phyloP scores from a whole-genome alignment of 2,113 vertebrate species.

The Channa argus region DNA sequence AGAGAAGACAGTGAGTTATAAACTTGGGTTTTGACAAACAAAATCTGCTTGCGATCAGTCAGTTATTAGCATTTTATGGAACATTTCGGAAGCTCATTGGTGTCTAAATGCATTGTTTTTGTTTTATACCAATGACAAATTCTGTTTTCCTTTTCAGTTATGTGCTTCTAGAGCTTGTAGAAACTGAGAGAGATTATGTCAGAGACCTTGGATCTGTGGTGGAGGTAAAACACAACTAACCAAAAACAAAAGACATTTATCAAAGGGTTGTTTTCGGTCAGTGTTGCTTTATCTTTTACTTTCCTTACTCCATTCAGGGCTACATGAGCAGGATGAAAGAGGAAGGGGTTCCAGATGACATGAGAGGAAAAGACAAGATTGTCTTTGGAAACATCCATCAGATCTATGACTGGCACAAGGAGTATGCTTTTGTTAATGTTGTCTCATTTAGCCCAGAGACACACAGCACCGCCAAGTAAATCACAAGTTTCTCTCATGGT shows the following conservation, averaged over 20 bases:
- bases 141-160: constrained; percentile 85
- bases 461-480: not conserved
- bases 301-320: constrained; percentile 80
- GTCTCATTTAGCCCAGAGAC: not conserved
- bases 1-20: constrained; percentile 93
- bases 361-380: constrained; percentile 99
- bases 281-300: constrained; percentile 1
- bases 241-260: too few species aligned
- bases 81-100: constrained; percentile 31
- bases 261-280: not conserved
- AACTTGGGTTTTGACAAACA: constrained; percentile 25
- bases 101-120: constrained; percentile 30
- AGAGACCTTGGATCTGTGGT: constrained; percentile 95
- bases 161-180: constrained; percentile 94
- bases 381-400: constrained; percentile 99
- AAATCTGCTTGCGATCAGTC: constrained; percentile 22
- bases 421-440: constrained; percentile 82
- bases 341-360: constrained; percentile 97
- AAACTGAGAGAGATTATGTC: constrained; percentile 97
- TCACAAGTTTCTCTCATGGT: constrained; percentile 29
- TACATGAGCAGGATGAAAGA: constrained; percentile 99
- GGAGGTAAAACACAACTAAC: constrained; percentile 83
- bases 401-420: constrained; percentile 99
- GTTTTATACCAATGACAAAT: constrained; percentile 14
- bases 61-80: constrained; percentile 39